phyloP scores from a whole-genome alignment of 2,888 invertebrate genomes.

The Eilema sororculum region DNA sequence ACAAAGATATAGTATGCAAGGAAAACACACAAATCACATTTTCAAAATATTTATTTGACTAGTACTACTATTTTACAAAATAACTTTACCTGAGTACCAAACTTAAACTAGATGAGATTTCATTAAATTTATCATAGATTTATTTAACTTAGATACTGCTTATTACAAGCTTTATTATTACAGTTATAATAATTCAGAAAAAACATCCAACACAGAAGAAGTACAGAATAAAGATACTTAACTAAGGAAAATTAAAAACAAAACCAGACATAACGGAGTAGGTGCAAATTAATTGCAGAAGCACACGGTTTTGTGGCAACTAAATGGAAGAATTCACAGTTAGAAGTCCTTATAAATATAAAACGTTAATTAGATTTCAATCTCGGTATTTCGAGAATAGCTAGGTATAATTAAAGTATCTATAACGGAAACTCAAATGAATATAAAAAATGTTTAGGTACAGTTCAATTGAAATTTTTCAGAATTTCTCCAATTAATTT shows the following conservation, averaged over 20 bases:
- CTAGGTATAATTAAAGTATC: background rate
- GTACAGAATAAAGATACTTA: background rate
- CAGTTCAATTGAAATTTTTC: too few species aligned
- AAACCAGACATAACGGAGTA: background rate
- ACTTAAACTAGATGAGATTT: background rate
- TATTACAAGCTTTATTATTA: background rate
- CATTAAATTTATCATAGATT: too few species aligned
- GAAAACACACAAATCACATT: background rate
- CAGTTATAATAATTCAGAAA: too few species aligned
- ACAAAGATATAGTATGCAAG: background rate
- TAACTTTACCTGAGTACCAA: background rate
- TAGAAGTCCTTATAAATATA: slow-evolving; percentile 23
- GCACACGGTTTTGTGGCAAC: slow-evolving; percentile 67
- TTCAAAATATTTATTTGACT: slow-evolving; percentile 38
- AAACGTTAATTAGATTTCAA: background rate
- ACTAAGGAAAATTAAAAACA: background rate
- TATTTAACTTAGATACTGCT: background rate
- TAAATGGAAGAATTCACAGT: slow-evolving; percentile 82
- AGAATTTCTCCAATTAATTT: too few species aligned
- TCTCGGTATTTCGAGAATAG: background rate
- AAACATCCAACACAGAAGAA: background rate
- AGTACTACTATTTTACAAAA: slow-evolving; percentile 37
- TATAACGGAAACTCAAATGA: background rate
- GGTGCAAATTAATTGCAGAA: slow-evolving; percentile 41
- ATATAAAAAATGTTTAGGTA: too few species aligned